Conservation (phyloP, 2,113 vertebrate species). For the Copsychus sechellarum region DNA sequence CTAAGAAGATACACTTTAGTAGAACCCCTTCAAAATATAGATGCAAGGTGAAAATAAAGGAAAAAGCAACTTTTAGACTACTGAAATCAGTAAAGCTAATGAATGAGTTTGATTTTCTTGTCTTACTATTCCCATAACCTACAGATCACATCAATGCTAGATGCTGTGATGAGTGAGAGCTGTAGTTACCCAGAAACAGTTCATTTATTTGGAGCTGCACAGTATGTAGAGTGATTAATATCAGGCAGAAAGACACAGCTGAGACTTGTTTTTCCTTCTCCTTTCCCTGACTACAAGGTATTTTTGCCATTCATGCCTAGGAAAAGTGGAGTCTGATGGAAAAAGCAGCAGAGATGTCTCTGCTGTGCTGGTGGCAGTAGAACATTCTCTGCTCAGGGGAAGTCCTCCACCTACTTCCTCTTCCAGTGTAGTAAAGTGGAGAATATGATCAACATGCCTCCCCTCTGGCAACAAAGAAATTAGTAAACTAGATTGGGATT, state of each 20-base stretch:
- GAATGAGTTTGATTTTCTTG: background rate
- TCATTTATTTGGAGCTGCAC: background rate
- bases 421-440: background rate
- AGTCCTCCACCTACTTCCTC: background rate
- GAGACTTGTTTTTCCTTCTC: background rate
- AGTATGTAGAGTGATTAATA: background rate
- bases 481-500: background rate
- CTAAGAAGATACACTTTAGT: background rate
- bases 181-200: background rate
- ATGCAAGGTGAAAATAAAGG: background rate
- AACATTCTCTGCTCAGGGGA: background rate
- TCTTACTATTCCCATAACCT: background rate
- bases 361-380: background rate
- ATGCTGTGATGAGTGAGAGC: background rate
- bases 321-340: background rate
- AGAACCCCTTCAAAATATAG: background rate
- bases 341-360: background rate
- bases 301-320: background rate
- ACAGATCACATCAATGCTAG: background rate
- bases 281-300: background rate
- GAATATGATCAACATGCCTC: background rate
- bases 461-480: background rate
- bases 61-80: background rate
- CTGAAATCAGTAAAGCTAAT: background rate
- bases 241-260: background rate